Conservation (phyloP, 30 jellyfish, hydroid and myxozoan genomes). For the Morbakka virulenta region DNA sequence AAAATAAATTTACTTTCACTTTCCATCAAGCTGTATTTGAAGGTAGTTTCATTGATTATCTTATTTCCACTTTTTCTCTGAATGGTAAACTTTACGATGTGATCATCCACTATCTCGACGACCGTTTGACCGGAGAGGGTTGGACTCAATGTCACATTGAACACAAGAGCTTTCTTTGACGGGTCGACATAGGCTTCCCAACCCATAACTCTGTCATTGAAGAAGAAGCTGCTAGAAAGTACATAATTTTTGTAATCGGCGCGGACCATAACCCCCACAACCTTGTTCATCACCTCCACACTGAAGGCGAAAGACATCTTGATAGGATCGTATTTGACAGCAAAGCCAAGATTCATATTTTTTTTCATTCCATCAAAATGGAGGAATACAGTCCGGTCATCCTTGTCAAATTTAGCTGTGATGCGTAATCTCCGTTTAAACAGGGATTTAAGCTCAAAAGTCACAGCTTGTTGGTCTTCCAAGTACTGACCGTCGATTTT, state of each 20-base stretch:
- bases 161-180: conserved; percentile 63
- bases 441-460: conserved; percentile 24
- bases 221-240: conserved; percentile 58
- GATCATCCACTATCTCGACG: conserved; percentile 68
- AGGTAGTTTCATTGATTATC: conserved; percentile 71
- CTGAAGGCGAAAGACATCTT: conserved; percentile 58
- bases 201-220: conserved; percentile 68
- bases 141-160: conserved; percentile 80
- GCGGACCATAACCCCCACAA: conserved; percentile 71
- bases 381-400: conserved; percentile 38
- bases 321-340: conserved; percentile 66
- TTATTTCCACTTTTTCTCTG: conserved; percentile 63
- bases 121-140: conserved; percentile 62
- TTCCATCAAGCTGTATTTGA: conserved; percentile 65
- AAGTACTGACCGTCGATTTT: neutral
- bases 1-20: conserved; percentile 69
- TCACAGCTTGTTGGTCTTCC: neutral
- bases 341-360: conserved; percentile 58
- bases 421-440: conserved; percentile 67
- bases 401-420: conserved; percentile 63
- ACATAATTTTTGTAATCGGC: conserved; percentile 57
- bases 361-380: conserved; percentile 58
- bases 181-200: conserved; percentile 56
- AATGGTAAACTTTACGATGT: conserved; percentile 59
- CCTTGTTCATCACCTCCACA: conserved; percentile 52